These are phyloP conservation scores for Labrus mixtus DNA, from an alignment of 2,113 vertebrate species.

Conservation along the genomic window DNA sequence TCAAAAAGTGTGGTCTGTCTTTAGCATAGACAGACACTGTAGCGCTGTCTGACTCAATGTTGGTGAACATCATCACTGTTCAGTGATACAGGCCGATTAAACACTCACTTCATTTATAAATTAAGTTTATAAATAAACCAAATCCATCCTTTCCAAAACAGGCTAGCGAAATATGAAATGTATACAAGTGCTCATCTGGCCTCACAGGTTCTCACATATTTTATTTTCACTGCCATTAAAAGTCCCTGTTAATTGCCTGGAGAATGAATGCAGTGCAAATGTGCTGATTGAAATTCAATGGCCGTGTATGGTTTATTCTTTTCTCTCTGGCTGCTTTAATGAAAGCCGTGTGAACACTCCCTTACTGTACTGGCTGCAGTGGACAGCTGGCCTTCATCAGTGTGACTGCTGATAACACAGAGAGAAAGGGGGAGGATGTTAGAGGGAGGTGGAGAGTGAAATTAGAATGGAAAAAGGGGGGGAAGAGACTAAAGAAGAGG, in stretches of 20 bases:
- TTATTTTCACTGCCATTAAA: slow-evolving; percentile 11
- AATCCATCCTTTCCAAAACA: slow-evolving; percentile 2
- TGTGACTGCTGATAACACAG: slow-evolving; percentile 49
- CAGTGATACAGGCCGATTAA: background rate
- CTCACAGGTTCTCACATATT: slow-evolving; percentile 13
- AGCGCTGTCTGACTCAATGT: no score
- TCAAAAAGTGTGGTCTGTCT: no score
- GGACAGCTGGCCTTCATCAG: slow-evolving; percentile 67
- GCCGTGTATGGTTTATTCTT: slow-evolving; percentile 17
- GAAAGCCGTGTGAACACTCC: slow-evolving; percentile 35
- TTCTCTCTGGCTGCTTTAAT: slow-evolving; percentile 36
- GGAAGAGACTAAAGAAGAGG: background rate
- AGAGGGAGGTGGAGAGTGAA: slow-evolving; percentile 30
- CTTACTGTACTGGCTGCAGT: slow-evolving; percentile 40
- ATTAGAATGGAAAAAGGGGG: slow-evolving; percentile 19
- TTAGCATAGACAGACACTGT: no score
- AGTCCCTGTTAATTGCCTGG: slow-evolving; percentile 26
- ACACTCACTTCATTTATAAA: no score
- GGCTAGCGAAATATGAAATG: background rate
- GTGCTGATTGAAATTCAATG: slow-evolving; percentile 58
- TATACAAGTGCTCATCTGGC: slow-evolving; percentile 7
- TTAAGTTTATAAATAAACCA: background rate
- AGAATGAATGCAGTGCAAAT: slow-evolving; percentile 35
- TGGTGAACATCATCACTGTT: background rate
- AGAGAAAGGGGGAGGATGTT: background rate